Evolutionary conservation across 2,797 vertebrate genomes (phyloP).

Genomic region (Emys orbicularis): DNA sequence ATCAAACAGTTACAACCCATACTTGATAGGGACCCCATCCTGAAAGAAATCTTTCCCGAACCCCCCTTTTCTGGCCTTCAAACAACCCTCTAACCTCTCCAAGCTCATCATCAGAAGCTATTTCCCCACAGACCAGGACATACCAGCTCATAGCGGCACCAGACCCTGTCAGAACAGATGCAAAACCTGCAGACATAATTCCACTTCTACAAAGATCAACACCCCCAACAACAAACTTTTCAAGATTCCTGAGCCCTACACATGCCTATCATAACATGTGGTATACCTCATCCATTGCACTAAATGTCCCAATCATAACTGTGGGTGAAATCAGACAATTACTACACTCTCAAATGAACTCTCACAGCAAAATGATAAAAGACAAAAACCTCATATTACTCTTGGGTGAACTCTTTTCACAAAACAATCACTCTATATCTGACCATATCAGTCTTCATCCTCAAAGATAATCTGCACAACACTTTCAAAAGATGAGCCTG

Average conservation of each 20-base stretch:
- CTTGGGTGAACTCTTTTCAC: not conserved
- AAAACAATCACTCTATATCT: not conserved
- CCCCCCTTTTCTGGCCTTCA: too few relatives aligned
- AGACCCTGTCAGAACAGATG: too few relatives aligned
- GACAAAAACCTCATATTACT: not conserved
- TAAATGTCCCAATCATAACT: not conserved
- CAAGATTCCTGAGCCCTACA: not conserved
- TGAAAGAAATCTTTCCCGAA: too few relatives aligned
- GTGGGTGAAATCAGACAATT: not conserved
- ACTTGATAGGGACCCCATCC: too few relatives aligned
- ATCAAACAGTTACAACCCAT: too few relatives aligned
- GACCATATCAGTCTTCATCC: not conserved
- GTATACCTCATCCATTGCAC: not conserved
- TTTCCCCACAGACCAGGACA: too few relatives aligned
- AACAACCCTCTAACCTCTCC: too few relatives aligned
- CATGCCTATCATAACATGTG: not conserved
- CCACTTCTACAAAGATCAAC: not conserved
- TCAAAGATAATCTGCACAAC: not conserved
- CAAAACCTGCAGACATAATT: too few relatives aligned
- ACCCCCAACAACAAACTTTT: not conserved
- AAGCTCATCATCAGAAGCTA: too few relatives aligned
- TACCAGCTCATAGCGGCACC: too few relatives aligned
- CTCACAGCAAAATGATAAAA: not conserved
- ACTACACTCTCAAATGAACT: not conserved
- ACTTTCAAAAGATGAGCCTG: not conserved